Percentiles rank a stretch among this genome's conserved stretches.
Conservation (phyloP, 2,797 vertebrate genomes). For the Enteromius thamalakanensis region DNA sequence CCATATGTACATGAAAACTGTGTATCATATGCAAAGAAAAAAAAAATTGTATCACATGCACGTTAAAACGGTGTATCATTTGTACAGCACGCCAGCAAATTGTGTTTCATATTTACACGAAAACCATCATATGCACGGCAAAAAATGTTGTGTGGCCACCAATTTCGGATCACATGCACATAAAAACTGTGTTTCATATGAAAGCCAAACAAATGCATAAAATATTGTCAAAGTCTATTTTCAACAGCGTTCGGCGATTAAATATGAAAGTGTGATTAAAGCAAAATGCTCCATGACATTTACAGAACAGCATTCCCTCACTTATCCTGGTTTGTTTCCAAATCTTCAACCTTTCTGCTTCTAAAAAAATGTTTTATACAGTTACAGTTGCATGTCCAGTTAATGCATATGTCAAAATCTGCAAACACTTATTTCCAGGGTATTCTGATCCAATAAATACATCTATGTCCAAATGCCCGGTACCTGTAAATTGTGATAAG, state of each 20-base stretch:
- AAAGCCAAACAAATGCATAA: too few relatives aligned
- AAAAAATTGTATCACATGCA: too few relatives aligned
- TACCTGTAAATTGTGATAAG: constrained; percentile 42
- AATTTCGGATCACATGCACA: too few relatives aligned
- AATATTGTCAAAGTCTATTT: too few relatives aligned
- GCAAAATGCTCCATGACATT: neutral
- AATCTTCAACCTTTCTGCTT: neutral
- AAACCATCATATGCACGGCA: too few relatives aligned
- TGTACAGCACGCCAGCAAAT: too few relatives aligned
- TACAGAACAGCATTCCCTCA: neutral
- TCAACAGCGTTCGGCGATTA: neutral
- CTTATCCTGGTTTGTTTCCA: neutral
- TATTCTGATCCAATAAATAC: neutral
- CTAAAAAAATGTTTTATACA: neutral
- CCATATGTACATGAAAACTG: too few relatives aligned
- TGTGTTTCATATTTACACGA: too few relatives aligned
- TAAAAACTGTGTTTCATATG: too few relatives aligned
- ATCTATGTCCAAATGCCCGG: constrained; percentile 36
- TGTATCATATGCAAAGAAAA: too few relatives aligned
- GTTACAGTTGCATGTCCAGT: neutral
- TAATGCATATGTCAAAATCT: neutral
- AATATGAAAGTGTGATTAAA: neutral
- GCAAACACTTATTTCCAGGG: neutral
- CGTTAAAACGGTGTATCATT: too few relatives aligned
- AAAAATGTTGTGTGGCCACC: too few relatives aligned